A percentile compares a stretch with the other conserved stretches of the same genome.
Conservation (phyloP, 2,113 vertebrate species). For the Phainopepla nitens region DNA sequence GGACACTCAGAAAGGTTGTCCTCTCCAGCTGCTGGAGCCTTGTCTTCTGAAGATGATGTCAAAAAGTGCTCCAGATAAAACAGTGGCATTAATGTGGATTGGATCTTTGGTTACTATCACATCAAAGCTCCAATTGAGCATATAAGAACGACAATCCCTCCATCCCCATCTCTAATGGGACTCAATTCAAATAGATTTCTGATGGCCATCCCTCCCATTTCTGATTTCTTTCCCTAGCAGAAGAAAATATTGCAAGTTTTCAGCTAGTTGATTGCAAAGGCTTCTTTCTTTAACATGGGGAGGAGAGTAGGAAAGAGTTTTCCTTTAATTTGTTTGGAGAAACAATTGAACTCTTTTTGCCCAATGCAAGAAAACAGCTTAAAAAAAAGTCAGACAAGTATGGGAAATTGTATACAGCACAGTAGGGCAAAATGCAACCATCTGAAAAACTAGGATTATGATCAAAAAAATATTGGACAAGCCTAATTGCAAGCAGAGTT, state of each 20-base stretch:
- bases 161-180: not conserved
- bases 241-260: not conserved
- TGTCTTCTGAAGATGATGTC: not conserved
- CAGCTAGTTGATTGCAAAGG: not conserved
- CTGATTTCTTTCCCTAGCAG: not conserved
- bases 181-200: not conserved
- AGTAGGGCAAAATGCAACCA: not conserved
- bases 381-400: not conserved
- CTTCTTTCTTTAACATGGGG: not conserved
- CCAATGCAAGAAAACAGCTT: not conserved
- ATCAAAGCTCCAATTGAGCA: not conserved
- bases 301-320: not conserved
- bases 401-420: not conserved
- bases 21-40: not conserved
- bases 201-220: not conserved
- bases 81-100: not conserved
- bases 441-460: not conserved
- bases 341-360: not conserved
- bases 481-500: not conserved
- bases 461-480: not conserved
- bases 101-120: not conserved
- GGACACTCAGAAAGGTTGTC: not conserved
- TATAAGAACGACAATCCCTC: not conserved
- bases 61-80: not conserved
- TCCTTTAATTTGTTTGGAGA: not conserved